Evolutionary conservation across 2,888 invertebrate species (phyloP).

Genomic region (Thymelicus lineola): DNA sequence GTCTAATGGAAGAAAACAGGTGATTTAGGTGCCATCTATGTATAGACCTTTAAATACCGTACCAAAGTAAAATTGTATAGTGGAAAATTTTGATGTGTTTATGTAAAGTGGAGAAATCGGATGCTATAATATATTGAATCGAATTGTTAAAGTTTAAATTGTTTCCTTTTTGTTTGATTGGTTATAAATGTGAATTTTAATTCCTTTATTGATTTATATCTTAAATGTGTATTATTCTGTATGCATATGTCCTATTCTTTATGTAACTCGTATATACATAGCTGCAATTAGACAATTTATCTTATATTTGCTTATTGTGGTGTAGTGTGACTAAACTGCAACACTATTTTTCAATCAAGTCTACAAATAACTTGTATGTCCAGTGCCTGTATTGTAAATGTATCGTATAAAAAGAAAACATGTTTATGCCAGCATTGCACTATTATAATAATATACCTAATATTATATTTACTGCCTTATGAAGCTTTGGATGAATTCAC

Average conservation of each 20-base stretch:
- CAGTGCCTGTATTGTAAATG: constrained; percentile 1
- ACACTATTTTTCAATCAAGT: constrained; percentile 10
- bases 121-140: constrained; percentile 13
- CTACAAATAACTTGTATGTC: not conserved
- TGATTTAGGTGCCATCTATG: constrained; percentile 30
- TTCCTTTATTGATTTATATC: not conserved
- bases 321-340: constrained; percentile 13
- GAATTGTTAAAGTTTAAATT: constrained; percentile 9
- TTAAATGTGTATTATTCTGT: not conserved
- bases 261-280: not conserved
- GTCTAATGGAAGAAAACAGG: constrained; percentile 7
- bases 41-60: constrained; percentile 26
- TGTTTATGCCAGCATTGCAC: not conserved
- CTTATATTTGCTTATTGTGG: constrained; percentile 21
- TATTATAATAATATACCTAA: too few relatives aligned
- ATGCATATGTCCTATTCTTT: not conserved
- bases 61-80: constrained; percentile 36
- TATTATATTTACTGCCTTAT: too few relatives aligned
- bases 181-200: constrained; percentile 7
- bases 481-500: too few relatives aligned
- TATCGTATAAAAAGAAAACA: not conserved
- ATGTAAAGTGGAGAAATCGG: not conserved
- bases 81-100: constrained; percentile 9
- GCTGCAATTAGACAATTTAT: constrained; percentile 1
- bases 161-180: not conserved